These are phyloP conservation scores for Pavo muticus DNA, from an alignment of 2,113 vertebrate genomes.

Conservation along the genomic window DNA sequence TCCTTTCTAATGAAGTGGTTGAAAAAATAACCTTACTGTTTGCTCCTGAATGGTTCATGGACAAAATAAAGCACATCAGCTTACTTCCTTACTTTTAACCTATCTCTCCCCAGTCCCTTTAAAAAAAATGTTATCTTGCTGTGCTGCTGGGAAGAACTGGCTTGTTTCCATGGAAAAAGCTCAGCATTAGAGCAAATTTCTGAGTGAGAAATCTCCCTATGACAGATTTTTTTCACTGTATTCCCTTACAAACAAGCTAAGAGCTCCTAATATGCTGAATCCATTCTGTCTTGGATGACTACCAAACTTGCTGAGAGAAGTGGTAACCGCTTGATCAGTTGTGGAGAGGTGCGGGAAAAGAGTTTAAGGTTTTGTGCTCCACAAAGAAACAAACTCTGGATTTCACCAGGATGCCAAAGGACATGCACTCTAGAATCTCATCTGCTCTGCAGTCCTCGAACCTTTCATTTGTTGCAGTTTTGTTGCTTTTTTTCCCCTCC, in stretches of 20 bases:
- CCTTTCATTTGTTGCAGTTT: not conserved
- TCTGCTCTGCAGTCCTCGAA: not conserved
- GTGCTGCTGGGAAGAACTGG: not conserved
- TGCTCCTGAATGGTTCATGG: not conserved
- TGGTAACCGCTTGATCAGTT: not conserved
- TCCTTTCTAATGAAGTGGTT: slow-evolving; percentile 46
- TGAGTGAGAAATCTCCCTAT: not conserved
- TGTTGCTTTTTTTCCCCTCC: not conserved
- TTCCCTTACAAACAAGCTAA: not conserved
- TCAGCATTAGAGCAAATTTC: not conserved
- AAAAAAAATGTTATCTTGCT: not conserved
- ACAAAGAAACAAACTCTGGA: not conserved
- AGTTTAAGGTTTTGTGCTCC: not conserved
- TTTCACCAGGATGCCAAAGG: not conserved
- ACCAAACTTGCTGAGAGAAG: not conserved
- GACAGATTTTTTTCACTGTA: not conserved
- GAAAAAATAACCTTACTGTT: slow-evolving; percentile 17
- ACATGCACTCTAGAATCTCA: not conserved
- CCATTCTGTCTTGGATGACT: not conserved
- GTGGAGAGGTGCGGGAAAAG: not conserved
- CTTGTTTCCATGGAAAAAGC: not conserved
- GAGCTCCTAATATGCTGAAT: not conserved
- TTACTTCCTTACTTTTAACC: not conserved
- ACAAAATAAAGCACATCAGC: not conserved
- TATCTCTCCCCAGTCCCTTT: not conserved